Conservation (phyloP, 2,888 invertebrate genomes). For the Nephrotoma guestfalica region DNA sequence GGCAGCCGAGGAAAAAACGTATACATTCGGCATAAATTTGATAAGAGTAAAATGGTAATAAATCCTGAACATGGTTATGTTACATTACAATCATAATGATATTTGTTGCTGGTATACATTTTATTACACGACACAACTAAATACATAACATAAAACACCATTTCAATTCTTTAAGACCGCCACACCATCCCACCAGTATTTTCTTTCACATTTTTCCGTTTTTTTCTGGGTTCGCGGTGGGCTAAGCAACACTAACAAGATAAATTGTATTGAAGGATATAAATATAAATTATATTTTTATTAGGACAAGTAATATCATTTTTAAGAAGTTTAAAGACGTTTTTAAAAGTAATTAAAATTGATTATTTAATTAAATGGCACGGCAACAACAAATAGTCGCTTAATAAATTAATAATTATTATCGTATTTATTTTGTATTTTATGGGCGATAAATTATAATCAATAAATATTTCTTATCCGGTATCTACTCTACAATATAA, state of each 20-base stretch:
- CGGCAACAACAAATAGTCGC: neutral
- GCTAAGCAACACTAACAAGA: neutral
- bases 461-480: neutral
- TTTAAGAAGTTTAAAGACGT: neutral
- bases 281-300: neutral
- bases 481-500: too few relatives aligned
- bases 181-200: neutral
- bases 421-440: neutral
- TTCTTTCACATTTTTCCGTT: neutral
- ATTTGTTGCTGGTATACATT: neutral
- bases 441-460: neutral
- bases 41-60: neutral
- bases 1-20: neutral
- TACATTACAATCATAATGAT: neutral
- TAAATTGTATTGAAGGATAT: neutral
- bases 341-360: neutral
- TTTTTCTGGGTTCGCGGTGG: neutral
- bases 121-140: neutral
- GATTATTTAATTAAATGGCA: neutral
- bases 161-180: neutral
- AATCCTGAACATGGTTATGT: neutral
- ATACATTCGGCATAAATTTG: neutral
- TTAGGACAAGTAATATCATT: neutral
- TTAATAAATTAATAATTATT: neutral
- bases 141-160: neutral